These are phyloP conservation scores for Julus scanicus DNA, from an alignment of 2,888 invertebrate genomes.

Conservation along the genomic window DNA sequence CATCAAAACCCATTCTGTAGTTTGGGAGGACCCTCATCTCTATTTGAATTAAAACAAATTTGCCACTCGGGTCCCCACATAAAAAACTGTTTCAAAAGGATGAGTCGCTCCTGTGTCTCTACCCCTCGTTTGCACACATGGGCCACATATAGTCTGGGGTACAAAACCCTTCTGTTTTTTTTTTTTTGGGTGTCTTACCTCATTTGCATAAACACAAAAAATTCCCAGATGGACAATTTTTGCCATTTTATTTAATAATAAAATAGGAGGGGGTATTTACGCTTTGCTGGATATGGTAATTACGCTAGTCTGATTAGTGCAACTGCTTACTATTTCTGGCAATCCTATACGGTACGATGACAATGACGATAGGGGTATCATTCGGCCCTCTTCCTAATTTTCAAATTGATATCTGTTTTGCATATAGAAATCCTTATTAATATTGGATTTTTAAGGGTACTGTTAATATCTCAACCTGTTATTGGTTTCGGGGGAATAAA, in stretches of 20 bases:
- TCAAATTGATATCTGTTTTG: slow-evolving; percentile 15
- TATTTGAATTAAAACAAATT: slow-evolving; percentile 45
- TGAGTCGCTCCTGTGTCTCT: slow-evolving; percentile 44
- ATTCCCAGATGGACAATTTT: slow-evolving; percentile 40
- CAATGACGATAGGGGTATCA: slow-evolving; percentile 23
- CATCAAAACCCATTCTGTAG: neutral
- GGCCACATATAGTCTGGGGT: neutral
- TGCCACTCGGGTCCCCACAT: slow-evolving; percentile 43
- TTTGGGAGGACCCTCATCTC: slow-evolving; percentile 22
- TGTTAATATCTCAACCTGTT: neutral
- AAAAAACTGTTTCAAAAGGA: slow-evolving; percentile 51
- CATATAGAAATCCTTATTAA: slow-evolving; percentile 26
- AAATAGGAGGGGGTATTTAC: slow-evolving; percentile 39
- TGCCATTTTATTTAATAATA: slow-evolving; percentile 30
- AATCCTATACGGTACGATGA: neutral
- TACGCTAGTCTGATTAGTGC: slow-evolving; percentile 2
- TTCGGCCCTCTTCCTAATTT: slow-evolving; percentile 15
- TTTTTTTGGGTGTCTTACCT: slow-evolving; percentile 20
- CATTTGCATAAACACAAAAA: neutral
- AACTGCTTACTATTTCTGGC: slow-evolving; percentile 36
- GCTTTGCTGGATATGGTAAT: slow-evolving; percentile 16
- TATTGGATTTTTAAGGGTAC: slow-evolving; percentile 1
- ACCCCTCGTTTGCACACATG: neutral
- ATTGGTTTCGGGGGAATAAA: neutral
- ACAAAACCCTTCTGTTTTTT: neutral